Evolutionary conservation across 2,113 vertebrate species (phyloP).

Genomic region (Athene noctua): DNA sequence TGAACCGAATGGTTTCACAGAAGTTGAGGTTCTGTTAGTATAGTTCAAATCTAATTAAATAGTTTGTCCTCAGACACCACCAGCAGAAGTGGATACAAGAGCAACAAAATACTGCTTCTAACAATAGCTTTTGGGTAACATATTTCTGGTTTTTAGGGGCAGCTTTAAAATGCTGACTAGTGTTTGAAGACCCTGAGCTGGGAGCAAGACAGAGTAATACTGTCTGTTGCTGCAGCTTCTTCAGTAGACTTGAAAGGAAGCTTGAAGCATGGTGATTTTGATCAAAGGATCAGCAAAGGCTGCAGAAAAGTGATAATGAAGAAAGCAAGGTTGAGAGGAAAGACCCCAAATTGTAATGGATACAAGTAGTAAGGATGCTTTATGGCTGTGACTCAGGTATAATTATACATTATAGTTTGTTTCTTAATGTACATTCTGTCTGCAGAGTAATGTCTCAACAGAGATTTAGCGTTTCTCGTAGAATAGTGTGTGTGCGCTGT

Average conservation of each 20-base stretch:
- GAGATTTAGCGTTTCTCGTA: neutral
- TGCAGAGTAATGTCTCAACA: neutral
- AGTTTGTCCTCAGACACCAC: neutral
- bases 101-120: rapidly evolving
- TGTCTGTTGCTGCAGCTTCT: neutral
- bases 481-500: too few species aligned
- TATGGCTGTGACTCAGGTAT: neutral
- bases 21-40: neutral
- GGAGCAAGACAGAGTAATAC: neutral
- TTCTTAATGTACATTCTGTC: neutral
- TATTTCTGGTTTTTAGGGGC: rapidly evolving
- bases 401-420: neutral
- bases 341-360: neutral
- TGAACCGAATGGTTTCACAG: neutral
- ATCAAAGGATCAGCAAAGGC: neutral
- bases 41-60: rapidly evolving
- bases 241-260: neutral
- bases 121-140: neutral
- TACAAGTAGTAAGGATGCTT: neutral
- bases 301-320: neutral
- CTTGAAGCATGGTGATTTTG: neutral
- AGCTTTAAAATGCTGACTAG: neutral
- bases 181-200: neutral
- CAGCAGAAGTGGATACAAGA: rapidly evolving
- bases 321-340: neutral